Evolutionary conservation across 2,797 vertebrate genomes (phyloP).

Genomic region (Cercopithecus hamlyni): DNA sequence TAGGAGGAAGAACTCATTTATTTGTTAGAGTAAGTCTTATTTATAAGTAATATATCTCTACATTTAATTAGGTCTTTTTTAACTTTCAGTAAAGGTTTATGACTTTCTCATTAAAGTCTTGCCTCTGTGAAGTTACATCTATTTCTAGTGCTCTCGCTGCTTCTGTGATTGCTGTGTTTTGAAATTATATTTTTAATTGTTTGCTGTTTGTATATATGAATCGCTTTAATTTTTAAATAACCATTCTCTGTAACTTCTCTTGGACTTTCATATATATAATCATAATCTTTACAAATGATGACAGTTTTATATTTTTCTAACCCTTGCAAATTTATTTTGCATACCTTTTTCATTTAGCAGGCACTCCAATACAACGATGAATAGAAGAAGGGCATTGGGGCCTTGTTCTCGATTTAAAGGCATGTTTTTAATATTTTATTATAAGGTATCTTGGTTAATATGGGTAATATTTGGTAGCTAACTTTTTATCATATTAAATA

Average conservation of each 20-base stretch:
- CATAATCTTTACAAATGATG: background rate
- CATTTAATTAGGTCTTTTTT: background rate
- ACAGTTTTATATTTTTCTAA: background rate
- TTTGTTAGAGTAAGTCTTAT: background rate
- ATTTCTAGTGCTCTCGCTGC: background rate
- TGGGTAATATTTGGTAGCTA: background rate
- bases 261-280: background rate
- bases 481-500: constrained; percentile 15
- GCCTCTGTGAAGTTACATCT: background rate
- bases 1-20: background rate
- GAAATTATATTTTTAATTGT: background rate
- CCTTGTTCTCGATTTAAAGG: background rate
- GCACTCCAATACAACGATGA: background rate
- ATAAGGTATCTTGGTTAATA: background rate
- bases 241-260: background rate
- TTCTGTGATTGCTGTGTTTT: background rate
- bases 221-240: constrained; percentile 20
- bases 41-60: background rate
- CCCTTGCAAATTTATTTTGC: background rate
- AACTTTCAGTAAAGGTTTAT: background rate
- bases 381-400: background rate
- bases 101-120: background rate
- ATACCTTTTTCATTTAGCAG: background rate
- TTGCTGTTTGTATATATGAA: background rate
- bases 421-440: constrained; percentile 35